Evolutionary conservation across 2,888 invertebrate species (phyloP).

Genomic region (Callosobruchus maculatus): DNA sequence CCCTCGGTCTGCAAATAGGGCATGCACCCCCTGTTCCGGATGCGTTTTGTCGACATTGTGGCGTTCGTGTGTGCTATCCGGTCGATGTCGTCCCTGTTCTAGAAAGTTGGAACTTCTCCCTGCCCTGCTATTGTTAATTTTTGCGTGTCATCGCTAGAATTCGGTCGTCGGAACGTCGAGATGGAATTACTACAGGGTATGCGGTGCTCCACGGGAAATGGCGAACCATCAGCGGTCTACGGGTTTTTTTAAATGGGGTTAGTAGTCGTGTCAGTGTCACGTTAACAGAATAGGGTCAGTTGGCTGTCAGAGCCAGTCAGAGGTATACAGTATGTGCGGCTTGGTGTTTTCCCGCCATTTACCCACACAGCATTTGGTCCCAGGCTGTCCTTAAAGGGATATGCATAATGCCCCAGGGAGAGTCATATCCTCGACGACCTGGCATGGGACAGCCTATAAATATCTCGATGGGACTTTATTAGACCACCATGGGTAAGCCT

Average conservation of each 20-base stretch:
- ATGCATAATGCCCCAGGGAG: too few relatives aligned
- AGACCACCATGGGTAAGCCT: too few relatives aligned
- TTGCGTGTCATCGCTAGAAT: neutral
- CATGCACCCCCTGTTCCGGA: constrained; percentile 41
- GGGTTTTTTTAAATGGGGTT: neutral
- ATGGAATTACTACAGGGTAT: constrained; percentile 1
- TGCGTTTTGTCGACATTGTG: constrained; percentile 21
- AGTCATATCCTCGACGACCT: too few relatives aligned
- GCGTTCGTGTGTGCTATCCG: neutral
- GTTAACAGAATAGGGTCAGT: neutral
- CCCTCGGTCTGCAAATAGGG: constrained; percentile 53
- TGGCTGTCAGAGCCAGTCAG: too few relatives aligned
- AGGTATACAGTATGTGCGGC: too few relatives aligned
- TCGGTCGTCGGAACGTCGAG: constrained; percentile 2
- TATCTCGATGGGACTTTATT: too few relatives aligned
- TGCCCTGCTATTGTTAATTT: neutral
- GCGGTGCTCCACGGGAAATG: neutral
- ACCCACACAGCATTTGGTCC: too few relatives aligned
- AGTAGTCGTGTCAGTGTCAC: neutral
- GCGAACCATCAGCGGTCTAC: neutral
- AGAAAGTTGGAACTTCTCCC: neutral
- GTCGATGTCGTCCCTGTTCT: neutral
- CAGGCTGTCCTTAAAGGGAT: too few relatives aligned
- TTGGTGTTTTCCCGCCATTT: too few relatives aligned
- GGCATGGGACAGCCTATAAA: too few relatives aligned